A percentile compares a stretch with the other conserved stretches of the same genome.
Evolutionary conservation across 2,113 vertebrate genomes (phyloP).

Genomic region (Eleginops maclovinus): DNA sequence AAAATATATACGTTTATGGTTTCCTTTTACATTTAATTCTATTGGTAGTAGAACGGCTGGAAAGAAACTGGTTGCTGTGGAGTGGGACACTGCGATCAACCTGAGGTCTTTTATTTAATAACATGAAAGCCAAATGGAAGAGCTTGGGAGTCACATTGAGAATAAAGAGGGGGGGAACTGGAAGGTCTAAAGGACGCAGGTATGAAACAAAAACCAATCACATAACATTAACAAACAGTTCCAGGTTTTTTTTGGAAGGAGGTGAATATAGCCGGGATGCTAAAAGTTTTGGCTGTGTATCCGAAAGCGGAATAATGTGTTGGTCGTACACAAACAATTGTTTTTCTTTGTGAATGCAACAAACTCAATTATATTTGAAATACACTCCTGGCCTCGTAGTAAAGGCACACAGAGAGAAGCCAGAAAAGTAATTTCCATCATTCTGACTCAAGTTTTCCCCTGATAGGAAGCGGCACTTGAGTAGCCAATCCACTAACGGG

Average conservation of each 20-base stretch:
- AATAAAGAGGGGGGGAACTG: neutral
- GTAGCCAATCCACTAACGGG: constrained; percentile 61
- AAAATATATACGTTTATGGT: too few species aligned
- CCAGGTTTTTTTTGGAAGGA: constrained; percentile 3
- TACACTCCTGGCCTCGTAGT: constrained; percentile 18
- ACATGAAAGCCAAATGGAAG: constrained; percentile 37
- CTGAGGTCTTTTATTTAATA: constrained; percentile 44
- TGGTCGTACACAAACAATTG: constrained; percentile 26
- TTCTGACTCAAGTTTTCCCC: constrained; percentile 59
- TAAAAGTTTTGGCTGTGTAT: constrained; percentile 3
- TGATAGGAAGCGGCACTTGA: constrained; percentile 55
- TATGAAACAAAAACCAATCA: constrained; percentile 23
- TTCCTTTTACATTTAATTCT: constrained; percentile 29
- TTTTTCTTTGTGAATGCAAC: constrained; percentile 34
- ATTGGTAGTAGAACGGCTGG: constrained; percentile 45
- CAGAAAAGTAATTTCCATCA: constrained; percentile 67
- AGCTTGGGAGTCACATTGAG: constrained; percentile 29
- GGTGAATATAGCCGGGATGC: neutral
- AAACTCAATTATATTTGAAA: constrained; percentile 55
- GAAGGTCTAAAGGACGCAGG: constrained; percentile 15
- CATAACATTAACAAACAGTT: neutral
- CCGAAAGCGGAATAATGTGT: constrained; percentile 20
- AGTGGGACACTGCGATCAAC: constrained; percentile 31
- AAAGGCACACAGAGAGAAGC: constrained; percentile 37
- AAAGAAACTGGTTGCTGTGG: constrained; percentile 19